Conservation (phyloP, 1,140 invertebrate species). For the Teleopsis dalmanni region DNA sequence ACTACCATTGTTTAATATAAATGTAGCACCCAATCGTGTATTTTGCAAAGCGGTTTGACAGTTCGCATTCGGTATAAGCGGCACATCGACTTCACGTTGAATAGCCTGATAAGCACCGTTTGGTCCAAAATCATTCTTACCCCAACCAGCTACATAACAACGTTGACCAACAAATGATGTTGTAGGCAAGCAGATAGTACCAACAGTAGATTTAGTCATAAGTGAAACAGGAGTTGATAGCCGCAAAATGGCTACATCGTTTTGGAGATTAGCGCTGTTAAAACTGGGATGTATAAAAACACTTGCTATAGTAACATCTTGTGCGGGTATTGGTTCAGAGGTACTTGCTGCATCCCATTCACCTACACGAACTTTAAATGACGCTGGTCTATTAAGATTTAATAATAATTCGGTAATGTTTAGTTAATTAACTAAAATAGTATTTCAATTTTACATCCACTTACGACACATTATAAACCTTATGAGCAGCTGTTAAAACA, state of each 20-base stretch:
- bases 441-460: conserved; percentile 27
- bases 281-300: conserved; percentile 59
- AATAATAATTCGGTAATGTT: neutral
- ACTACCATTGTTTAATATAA: conserved; percentile 54
- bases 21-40: conserved; percentile 59
- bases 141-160: conserved; percentile 76
- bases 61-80: conserved; percentile 51
- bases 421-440: neutral
- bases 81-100: conserved; percentile 62
- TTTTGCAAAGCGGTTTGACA: conserved; percentile 56
- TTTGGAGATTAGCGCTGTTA: conserved; percentile 57
- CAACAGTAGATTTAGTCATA: conserved; percentile 56
- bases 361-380: conserved; percentile 56
- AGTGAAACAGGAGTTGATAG: conserved; percentile 53
- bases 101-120: conserved; percentile 58
- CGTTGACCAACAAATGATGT: conserved; percentile 52
- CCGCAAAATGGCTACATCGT: conserved; percentile 61
- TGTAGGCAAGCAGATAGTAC: conserved; percentile 61
- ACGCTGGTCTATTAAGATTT: conserved; percentile 10
- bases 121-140: conserved; percentile 64
- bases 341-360: conserved; percentile 60
- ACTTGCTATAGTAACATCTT: conserved; percentile 50
- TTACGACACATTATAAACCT: conserved; percentile 54
- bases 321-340: conserved; percentile 53
- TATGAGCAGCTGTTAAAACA: conserved; percentile 63